These are phyloP conservation scores for Plumapathes pennacea DNA, from an alignment of 92 coral and sea anemone species.

Conservation along the genomic window DNA sequence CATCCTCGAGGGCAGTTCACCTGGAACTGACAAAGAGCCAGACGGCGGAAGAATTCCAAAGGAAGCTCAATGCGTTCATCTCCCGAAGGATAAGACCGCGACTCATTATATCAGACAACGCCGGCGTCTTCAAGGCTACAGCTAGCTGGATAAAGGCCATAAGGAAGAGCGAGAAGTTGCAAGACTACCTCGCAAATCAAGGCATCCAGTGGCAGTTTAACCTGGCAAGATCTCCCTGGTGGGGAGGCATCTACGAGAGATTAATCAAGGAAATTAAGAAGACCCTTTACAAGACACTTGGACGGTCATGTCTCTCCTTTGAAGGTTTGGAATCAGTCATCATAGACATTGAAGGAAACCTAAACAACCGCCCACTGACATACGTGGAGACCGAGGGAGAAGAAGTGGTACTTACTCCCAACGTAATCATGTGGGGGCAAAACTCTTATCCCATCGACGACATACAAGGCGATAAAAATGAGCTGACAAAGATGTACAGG, in stretches of 20 bases:
- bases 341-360: conserved; percentile 39
- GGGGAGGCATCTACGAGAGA: conserved; percentile 56
- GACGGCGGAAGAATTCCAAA: conserved; percentile 40
- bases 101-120: conserved; percentile 41
- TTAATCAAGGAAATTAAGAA: conserved; percentile 44
- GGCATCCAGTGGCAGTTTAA: conserved; percentile 44
- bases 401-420: conserved; percentile 33
- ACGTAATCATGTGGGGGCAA: conserved; percentile 26
- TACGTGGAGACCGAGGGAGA: conserved; percentile 42
- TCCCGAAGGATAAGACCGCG: conserved; percentile 38
- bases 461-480: conserved; percentile 15
- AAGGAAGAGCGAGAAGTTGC: conserved; percentile 31
- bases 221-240: conserved; percentile 48
- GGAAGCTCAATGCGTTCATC: conserved; percentile 32
- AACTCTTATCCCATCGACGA: conserved; percentile 13
- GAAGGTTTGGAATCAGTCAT: conserved; percentile 18
- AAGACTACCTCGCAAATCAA: conserved; percentile 34
- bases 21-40: conserved; percentile 45
- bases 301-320: conserved; percentile 29
- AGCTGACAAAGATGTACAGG: neutral
- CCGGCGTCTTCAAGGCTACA: conserved; percentile 46
- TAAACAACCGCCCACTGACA: conserved; percentile 54
- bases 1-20: conserved; percentile 42
- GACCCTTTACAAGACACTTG: conserved; percentile 50
- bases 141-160: conserved; percentile 38